These are phyloP conservation scores for Cataglyphis livida DNA, from an alignment of 2,888 invertebrate genomes.

Conservation along the genomic window DNA sequence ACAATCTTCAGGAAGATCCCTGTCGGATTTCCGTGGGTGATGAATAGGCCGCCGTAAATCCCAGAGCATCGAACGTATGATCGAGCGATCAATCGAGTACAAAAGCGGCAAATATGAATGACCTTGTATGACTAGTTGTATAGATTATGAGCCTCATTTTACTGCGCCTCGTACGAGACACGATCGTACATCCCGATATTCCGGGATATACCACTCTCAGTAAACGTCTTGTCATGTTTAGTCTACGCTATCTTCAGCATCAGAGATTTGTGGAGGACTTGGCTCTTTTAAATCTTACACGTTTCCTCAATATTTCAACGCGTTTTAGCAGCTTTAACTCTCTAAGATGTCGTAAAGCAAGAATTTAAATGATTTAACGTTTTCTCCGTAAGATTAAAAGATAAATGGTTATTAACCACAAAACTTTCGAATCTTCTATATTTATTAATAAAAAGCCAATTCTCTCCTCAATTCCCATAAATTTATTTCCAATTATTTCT, in stretches of 20 bases:
- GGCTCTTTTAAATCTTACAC: neutral
- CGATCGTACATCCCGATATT: constrained; percentile 37
- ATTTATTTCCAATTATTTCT: constrained; percentile 24
- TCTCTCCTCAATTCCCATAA: neutral
- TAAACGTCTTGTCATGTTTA: constrained; percentile 21
- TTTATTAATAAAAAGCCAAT: constrained; percentile 16
- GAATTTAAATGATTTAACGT: neutral
- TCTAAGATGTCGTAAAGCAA: neutral
- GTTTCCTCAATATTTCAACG: neutral
- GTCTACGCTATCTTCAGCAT: neutral
- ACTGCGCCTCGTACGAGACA: neutral
- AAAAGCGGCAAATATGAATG: constrained; percentile 41
- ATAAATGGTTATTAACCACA: constrained; percentile 6
- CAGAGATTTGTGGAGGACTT: constrained; percentile 7
- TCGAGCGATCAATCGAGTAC: constrained; percentile 33
- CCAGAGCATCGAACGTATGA: constrained; percentile 25
- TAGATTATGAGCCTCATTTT: constrained; percentile 24
- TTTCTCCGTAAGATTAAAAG: neutral
- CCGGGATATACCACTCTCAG: constrained; percentile 12
- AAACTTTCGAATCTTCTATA: constrained; percentile 24
- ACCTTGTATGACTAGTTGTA: neutral
- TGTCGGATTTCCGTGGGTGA: constrained; percentile 8
- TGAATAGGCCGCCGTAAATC: constrained; percentile 33
- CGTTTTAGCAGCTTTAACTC: neutral
- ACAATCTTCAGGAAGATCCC: constrained; percentile 19